phyloP scores from a whole-genome alignment of 2,888 invertebrate species.

The Charanyca ferruginea region DNA sequence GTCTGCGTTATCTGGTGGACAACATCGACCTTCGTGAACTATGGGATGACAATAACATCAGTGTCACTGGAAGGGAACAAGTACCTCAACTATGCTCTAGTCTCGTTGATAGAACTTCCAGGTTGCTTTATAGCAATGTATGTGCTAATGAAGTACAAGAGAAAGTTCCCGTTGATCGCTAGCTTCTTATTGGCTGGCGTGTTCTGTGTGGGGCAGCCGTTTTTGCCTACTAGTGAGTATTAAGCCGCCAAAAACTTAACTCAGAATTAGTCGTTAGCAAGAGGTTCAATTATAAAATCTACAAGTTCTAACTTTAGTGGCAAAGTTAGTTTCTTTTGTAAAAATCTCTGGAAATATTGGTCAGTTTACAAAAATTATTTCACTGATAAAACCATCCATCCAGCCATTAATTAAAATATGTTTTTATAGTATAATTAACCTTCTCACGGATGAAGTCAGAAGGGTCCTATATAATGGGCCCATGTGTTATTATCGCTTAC shows the following conservation, averaged over 20 bases:
- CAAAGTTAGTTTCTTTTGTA: too few species aligned
- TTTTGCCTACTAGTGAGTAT: conserved; percentile 89
- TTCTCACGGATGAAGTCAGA: too few species aligned
- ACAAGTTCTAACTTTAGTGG: too few species aligned
- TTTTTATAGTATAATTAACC: too few species aligned
- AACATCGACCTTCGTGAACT: conserved; percentile 94
- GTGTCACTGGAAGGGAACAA: conserved; percentile 94
- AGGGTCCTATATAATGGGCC: too few species aligned
- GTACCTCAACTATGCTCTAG: conserved; percentile 94
- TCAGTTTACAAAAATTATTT: too few species aligned
- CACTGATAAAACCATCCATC: too few species aligned
- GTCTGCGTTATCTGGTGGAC: conserved; percentile 87
- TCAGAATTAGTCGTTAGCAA: not conserved
- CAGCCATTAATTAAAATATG: too few species aligned
- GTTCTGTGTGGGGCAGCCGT: conserved; percentile 91
- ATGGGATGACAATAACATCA: conserved; percentile 94
- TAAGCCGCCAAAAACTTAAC: not conserved
- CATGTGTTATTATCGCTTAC: too few species aligned
- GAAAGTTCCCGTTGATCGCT: conserved; percentile 89
- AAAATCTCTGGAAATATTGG: too few species aligned
- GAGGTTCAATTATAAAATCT: too few species aligned
- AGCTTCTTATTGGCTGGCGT: conserved; percentile 90
- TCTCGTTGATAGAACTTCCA: conserved; percentile 91
- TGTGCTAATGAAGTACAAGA: conserved; percentile 89
- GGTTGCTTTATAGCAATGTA: conserved; percentile 90